phyloP scores from a whole-genome alignment of 2,113 vertebrate species.

The Colossoma macropomum region DNA sequence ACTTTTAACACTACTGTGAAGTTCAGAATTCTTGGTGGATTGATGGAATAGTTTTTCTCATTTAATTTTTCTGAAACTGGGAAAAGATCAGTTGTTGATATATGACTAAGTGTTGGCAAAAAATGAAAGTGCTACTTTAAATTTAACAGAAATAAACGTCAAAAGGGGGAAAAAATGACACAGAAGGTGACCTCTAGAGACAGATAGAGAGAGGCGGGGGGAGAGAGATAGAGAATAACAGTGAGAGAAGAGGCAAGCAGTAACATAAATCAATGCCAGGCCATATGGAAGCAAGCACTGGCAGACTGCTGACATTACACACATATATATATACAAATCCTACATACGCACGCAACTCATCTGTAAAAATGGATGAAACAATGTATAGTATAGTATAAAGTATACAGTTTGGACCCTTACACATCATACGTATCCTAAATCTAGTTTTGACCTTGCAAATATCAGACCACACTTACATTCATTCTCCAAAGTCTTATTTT shows the following conservation, averaged over 20 bases:
- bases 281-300: background rate
- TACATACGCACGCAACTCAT: background rate
- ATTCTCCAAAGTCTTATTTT: background rate
- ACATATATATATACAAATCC: constrained; percentile 17
- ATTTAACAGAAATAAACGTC: background rate
- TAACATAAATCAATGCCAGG: constrained; percentile 43
- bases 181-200: constrained; percentile 15
- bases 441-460: background rate
- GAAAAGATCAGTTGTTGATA: background rate
- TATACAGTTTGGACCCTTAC: background rate
- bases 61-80: background rate
- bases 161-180: background rate
- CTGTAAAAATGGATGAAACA: background rate
- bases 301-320: background rate
- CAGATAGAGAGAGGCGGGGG: background rate
- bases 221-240: background rate
- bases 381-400: background rate
- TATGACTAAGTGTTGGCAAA: background rate
- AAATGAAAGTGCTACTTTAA: background rate
- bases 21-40: background rate
- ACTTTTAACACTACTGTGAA: background rate
- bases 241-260: constrained; percentile 3
- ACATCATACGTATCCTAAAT: background rate
- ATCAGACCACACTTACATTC: background rate
- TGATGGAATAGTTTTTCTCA: background rate